phyloP scores from a whole-genome alignment of 2,113 vertebrate species.

The Piaya cayana region DNA sequence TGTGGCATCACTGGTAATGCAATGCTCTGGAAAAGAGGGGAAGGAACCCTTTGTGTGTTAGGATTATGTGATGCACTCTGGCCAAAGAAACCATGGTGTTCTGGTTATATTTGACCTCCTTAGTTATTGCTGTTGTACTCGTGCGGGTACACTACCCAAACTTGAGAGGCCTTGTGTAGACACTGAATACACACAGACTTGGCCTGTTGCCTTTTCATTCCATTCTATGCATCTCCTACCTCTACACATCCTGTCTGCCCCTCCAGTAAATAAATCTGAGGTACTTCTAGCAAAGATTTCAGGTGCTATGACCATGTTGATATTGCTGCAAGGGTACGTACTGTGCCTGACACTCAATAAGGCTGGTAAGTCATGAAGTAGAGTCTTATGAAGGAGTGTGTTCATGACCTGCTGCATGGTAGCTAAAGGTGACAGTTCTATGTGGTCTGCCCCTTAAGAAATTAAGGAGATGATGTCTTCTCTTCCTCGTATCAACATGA shows the following conservation, averaged over 20 bases:
- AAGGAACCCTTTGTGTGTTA: background rate
- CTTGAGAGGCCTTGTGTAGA: background rate
- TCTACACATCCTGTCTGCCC: background rate
- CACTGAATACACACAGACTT: background rate
- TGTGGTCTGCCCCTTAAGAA: background rate
- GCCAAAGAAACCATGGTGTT: background rate
- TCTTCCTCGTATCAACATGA: background rate
- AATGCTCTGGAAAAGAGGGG: background rate
- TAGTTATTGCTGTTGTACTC: background rate
- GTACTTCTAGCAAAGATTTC: background rate
- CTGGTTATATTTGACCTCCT: background rate
- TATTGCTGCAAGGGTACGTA: background rate
- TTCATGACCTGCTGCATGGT: background rate
- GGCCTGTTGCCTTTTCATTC: background rate
- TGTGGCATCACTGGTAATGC: background rate
- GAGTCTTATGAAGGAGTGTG: background rate
- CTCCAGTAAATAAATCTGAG: background rate
- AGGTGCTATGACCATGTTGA: background rate
- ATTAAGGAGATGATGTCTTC: background rate
- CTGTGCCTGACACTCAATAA: background rate
- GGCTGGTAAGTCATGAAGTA: background rate
- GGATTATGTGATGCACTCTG: background rate
- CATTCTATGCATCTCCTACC: background rate
- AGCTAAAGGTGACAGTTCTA: background rate
- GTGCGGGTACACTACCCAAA: rapidly evolving